Evolutionary conservation across 2,888 invertebrate species (phyloP).

Genomic region (Plutella xylostella): DNA sequence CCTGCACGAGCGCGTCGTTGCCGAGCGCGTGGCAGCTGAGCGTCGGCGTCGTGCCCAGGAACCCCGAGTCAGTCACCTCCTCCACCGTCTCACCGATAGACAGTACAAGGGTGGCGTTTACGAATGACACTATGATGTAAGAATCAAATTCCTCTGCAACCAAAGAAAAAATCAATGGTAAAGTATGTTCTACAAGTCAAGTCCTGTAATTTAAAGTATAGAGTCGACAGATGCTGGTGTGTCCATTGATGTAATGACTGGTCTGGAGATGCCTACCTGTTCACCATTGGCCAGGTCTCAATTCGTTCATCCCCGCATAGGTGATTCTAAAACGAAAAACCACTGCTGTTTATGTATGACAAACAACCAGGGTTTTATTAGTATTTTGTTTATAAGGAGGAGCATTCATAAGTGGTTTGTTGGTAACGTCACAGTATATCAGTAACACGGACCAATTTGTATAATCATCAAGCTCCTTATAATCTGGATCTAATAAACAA

Average conservation of each 20-base stretch:
- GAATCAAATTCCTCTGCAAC: conserved; percentile 97
- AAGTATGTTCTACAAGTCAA: conserved; percentile 12
- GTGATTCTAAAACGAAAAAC: conserved; percentile 85
- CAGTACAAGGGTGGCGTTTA: conserved; percentile 95
- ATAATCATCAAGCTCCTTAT: conserved; percentile 61
- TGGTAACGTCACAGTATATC: conserved; percentile 58
- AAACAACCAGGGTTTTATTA: conserved; percentile 72
- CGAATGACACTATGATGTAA: conserved; percentile 99
- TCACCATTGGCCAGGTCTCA: conserved; percentile 34
- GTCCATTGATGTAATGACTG: not conserved
- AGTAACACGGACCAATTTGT: conserved; percentile 66
- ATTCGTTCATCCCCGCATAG: conserved; percentile 55
- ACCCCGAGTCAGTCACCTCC: conserved; percentile 99
- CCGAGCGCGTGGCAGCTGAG: conserved; percentile 98
- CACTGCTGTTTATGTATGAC: conserved; percentile 91
- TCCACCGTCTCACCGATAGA: conserved; percentile 99
- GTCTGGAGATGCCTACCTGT: conserved; percentile 52
- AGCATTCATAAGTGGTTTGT: conserved; percentile 63
- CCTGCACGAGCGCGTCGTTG: conserved; percentile 97
- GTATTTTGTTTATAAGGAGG: conserved; percentile 63
- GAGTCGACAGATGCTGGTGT: conserved; percentile 19
- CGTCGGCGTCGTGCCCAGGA: conserved; percentile 98
- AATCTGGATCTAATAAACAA: no score
- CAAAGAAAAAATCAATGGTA: conserved; percentile 56
- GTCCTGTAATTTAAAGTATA: conserved; percentile 13